Evolutionary conservation across 1,140 invertebrate genomes (phyloP).

Genomic region (Lepidurus couesii): DNA sequence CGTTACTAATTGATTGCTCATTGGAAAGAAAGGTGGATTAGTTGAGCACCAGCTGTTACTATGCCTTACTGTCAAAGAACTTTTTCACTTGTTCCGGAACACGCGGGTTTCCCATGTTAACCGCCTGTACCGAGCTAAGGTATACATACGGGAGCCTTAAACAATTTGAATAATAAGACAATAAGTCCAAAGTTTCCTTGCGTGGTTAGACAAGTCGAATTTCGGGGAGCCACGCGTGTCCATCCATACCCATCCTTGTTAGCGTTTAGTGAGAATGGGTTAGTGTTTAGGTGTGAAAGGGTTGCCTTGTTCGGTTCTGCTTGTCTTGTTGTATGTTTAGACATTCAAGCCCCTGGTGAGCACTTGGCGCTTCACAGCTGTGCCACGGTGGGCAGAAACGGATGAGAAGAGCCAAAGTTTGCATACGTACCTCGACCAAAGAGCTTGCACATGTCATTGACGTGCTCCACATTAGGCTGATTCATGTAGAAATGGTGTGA

Average conservation of each 20-base stretch:
- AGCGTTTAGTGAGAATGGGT: background rate
- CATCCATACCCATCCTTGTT: background rate
- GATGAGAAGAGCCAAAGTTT: background rate
- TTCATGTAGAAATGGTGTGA: background rate
- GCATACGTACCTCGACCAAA: background rate
- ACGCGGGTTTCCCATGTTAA: too few relatives aligned
- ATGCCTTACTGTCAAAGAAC: too few relatives aligned
- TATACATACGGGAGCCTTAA: too few relatives aligned
- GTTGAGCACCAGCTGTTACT: too few relatives aligned
- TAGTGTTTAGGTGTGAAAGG: slow-evolving; percentile 4
- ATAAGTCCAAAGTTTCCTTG: background rate
- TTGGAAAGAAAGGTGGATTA: too few relatives aligned
- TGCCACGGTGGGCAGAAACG: background rate
- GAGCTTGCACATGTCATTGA: background rate
- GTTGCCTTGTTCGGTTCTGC: background rate
- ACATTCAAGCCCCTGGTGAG: background rate
- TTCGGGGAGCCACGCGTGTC: background rate
- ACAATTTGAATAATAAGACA: too few relatives aligned
- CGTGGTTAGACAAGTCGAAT: background rate
- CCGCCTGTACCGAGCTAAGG: too few relatives aligned
- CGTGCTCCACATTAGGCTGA: background rate
- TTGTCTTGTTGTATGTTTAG: background rate
- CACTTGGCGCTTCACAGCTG: slow-evolving; percentile 1
- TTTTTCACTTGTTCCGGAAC: too few relatives aligned
- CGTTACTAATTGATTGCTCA: too few relatives aligned